Conservation (phyloP, 2,797 vertebrate species). For the Oreonectes daqikongensis region DNA sequence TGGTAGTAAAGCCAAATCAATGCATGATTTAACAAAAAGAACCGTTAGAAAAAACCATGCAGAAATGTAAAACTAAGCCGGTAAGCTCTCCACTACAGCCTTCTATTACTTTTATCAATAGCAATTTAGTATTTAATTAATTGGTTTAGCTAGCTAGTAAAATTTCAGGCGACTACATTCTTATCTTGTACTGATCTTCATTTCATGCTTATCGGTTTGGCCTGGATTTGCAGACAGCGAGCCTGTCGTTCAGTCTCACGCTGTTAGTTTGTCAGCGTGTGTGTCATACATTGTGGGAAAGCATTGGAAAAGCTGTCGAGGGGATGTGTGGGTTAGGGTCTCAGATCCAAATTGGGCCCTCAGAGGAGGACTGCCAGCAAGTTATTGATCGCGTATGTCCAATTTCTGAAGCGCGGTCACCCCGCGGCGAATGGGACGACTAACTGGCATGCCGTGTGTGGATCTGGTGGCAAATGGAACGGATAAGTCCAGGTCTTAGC, state of each 20-base stretch:
- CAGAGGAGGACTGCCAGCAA: constrained; percentile 27
- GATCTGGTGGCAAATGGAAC: constrained; percentile 37
- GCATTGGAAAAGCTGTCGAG: constrained; percentile 17
- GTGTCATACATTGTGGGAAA: constrained; percentile 26
- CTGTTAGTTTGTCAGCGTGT: constrained; percentile 35
- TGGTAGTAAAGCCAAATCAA: constrained; percentile 9
- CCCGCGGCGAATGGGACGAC: neutral
- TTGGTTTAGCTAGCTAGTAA: neutral
- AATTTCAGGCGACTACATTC: neutral
- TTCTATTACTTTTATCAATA: neutral
- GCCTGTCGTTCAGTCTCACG: constrained; percentile 26
- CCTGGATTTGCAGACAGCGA: neutral
- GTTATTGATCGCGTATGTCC: constrained; percentile 43
- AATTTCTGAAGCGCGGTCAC: constrained; percentile 34
- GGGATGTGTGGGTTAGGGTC: constrained; percentile 30
- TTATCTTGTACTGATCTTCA: constrained; percentile 2
- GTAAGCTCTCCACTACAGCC: neutral
- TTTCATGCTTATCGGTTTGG: constrained; percentile 3
- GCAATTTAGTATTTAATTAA: constrained; percentile 12
- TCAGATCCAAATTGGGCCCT: constrained; percentile 40
- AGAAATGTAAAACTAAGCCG: constrained; percentile 1
- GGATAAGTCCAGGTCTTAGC: constrained; percentile 24
- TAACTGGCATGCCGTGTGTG: constrained; percentile 15
- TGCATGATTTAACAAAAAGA: constrained; percentile 1
- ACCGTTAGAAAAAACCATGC: neutral